Conservation (phyloP, 92 coral and sea anemone genomes). For the Montipora capitata region DNA sequence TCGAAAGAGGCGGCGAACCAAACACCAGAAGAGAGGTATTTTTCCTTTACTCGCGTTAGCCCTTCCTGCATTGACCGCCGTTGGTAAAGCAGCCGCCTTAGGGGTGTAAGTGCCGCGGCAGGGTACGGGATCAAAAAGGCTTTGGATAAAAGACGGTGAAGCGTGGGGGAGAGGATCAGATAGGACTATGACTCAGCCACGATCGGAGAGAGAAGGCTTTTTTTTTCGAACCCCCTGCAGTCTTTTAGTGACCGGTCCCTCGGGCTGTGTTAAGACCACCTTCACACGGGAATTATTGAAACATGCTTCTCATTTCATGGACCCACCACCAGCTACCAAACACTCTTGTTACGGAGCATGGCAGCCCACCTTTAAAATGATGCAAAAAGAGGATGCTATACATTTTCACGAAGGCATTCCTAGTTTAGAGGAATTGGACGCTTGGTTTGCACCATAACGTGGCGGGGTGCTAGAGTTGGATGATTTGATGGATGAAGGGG, state of each 20-base stretch:
- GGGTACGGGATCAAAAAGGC: neutral
- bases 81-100: neutral
- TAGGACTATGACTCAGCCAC: neutral
- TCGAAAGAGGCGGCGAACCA: neutral
- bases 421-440: conserved; percentile 2
- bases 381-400: conserved; percentile 29
- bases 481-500: conserved; percentile 53
- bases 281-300: neutral
- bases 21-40: neutral
- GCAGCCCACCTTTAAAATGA: conserved; percentile 22
- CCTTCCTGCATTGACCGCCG: neutral
- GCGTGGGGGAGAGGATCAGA: neutral
- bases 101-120: neutral
- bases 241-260: neutral
- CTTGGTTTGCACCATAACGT: conserved; percentile 3
- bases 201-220: too few relatives aligned
- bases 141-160: neutral
- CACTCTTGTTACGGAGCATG: conserved; percentile 73
- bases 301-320: neutral
- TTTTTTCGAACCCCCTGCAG: neutral
- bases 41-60: neutral
- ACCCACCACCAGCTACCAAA: neutral
- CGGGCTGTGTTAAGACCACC: conserved; percentile 14
- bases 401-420: conserved; percentile 62
- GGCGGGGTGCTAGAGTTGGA: conserved; percentile 57